Evolutionary conservation across 1,140 invertebrate species (phyloP), one percentile per base, ranked within the genome.

Genomic region (Sminthurides bifidus): DNA sequence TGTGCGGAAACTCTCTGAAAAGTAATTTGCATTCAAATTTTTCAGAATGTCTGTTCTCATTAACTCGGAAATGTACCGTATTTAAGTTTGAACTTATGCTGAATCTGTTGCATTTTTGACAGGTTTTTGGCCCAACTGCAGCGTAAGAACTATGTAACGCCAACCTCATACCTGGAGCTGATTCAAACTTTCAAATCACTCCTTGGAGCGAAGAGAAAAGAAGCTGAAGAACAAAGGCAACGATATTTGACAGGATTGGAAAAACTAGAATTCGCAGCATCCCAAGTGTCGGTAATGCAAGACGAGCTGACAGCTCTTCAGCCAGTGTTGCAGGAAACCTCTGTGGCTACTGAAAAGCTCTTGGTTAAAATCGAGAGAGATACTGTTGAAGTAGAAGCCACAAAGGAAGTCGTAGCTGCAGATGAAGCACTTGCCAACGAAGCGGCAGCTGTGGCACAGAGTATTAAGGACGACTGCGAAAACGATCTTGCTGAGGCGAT

Each of bases 281-380:
- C 82, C 1, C 88, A 94, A 73, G 87, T 96, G 19, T 78, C 81
- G 3, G 72, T 87, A 24, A 95, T 96, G 86, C 87, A 92, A 69
- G 80, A 89, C 40, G 83, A 93, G 66, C 74, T 97, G 27, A 80
- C 81, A 27, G 81, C 80, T 38, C 72, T 97, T 26, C 91, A 96
- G 69, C 93, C 93, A 17, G 81, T 90, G 69, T 73, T 98, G 6
- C 79, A 92, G n/a, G 80, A 86, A 8, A 90, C 93, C 4, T 95
- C 92, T 0, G 85, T 85, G 48, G 82, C 90, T 59, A 96, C 93
- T 1, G 93, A 93, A 69, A 86, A 85, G 60, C 76, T 94, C 3
- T 93, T 94, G 89, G 72, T 79, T n/a, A 87, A 91, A 73, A 97
- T 98, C 59, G 93, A 98, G 69, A 85, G 94, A 68, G 93, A 98